These are phyloP conservation scores for Porites divaricata DNA, from an alignment of 92 coral and sea anemone genomes.

Conservation along the genomic window DNA sequence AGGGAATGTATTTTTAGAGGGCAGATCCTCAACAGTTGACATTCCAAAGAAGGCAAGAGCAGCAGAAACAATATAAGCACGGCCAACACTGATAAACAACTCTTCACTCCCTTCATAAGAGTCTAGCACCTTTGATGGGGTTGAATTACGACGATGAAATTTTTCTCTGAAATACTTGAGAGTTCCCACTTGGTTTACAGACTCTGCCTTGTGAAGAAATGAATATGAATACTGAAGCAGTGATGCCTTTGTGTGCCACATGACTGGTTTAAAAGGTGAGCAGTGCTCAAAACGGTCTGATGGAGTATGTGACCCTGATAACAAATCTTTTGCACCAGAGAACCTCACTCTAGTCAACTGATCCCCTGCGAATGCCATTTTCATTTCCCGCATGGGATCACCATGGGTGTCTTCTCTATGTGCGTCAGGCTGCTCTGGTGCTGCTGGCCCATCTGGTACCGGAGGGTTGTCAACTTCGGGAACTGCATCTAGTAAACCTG, in stretches of 20 bases:
- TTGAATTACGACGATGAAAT: conserved; percentile 32
- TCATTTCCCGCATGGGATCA: conserved; percentile 73
- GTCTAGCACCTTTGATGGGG: conserved; percentile 77
- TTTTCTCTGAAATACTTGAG: conserved; percentile 78
- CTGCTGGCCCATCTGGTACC: conserved; percentile 58
- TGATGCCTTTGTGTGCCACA: conserved; percentile 78
- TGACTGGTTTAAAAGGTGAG: conserved; percentile 70
- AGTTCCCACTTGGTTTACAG: conserved; percentile 69
- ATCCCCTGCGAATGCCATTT: conserved; percentile 53
- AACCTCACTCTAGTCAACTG: conserved; percentile 60
- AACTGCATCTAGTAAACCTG: conserved; percentile 58
- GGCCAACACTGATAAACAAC: conserved; percentile 45
- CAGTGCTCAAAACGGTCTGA: conserved; percentile 59
- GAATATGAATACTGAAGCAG: conserved; percentile 64
- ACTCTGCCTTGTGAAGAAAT: conserved; percentile 76
- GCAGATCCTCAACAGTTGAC: conserved; percentile 49
- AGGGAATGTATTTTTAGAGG: conserved; percentile 30
- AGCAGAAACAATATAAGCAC: conserved; percentile 67
- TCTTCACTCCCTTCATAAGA: conserved; percentile 38
- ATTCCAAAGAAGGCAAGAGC: conserved; percentile 74
- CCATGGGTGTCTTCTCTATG: conserved; percentile 50
- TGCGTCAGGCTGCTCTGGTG: conserved; percentile 68
- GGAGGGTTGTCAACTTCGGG: conserved; percentile 54
- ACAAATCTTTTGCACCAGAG: conserved; percentile 70
- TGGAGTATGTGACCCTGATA: conserved; percentile 79